phyloP scores from a whole-genome alignment of 23 tunicate genomes.

The Styela plicata region DNA sequence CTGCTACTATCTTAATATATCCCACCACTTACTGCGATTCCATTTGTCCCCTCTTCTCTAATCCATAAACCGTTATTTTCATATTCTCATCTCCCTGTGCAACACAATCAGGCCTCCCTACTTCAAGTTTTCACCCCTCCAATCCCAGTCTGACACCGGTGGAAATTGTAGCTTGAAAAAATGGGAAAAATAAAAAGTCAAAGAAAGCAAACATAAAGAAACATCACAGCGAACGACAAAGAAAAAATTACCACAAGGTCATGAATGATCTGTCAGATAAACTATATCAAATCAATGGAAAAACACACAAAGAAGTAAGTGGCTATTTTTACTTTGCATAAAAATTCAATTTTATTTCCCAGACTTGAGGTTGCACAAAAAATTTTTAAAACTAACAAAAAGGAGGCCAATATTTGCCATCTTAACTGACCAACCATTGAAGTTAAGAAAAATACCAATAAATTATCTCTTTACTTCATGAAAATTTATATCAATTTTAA shows the following conservation, averaged over 20 bases:
- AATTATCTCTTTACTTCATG: too few relatives aligned
- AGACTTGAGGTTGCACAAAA: too few relatives aligned
- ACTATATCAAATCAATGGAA: constrained; percentile 91
- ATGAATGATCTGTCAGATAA: constrained; percentile 84
- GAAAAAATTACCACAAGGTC: constrained; percentile 82
- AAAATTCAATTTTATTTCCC: too few relatives aligned
- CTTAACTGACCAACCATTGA: too few relatives aligned
- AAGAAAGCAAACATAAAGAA: constrained; percentile 71
- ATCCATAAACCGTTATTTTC: background rate
- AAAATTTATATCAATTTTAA: too few relatives aligned
- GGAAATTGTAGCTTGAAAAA: constrained; percentile 43
- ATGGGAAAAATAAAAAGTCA: constrained; percentile 69
- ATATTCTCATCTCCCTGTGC: background rate
- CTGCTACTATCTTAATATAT: too few relatives aligned
- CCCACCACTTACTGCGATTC: too few relatives aligned
- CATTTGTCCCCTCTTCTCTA: background rate
- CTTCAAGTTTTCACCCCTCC: constrained; percentile 87
- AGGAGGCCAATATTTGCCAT: too few relatives aligned
- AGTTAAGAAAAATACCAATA: too few relatives aligned
- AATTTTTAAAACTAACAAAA: too few relatives aligned
- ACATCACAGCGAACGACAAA: constrained; percentile 89
- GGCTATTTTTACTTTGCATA: background rate
- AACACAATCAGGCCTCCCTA: constrained; percentile 40
- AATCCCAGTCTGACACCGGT: constrained; percentile 65
- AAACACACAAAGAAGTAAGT: constrained; percentile 91